Evolutionary conservation across 2,113 vertebrate genomes (phyloP).

Genomic region (Cacatua alba): DNA sequence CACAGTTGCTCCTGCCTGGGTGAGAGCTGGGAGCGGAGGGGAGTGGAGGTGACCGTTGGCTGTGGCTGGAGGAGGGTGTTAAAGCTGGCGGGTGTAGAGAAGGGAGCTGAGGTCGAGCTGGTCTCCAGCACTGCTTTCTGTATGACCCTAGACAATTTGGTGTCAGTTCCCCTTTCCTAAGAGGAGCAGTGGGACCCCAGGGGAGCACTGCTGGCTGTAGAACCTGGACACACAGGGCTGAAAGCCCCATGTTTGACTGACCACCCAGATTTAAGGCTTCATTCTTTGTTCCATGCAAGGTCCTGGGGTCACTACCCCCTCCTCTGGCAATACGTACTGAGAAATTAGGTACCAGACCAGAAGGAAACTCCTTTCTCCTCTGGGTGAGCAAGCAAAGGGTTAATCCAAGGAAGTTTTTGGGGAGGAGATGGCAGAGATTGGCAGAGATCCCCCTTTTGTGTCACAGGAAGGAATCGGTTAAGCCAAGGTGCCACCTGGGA

Average conservation of each 20-base stretch:
- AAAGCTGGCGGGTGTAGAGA: not conserved
- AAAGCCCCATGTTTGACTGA: not conserved
- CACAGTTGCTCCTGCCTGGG: not conserved
- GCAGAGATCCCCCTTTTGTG: not conserved
- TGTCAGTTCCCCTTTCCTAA: not conserved
- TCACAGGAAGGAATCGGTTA: constrained; percentile 21
- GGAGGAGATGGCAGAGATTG: constrained; percentile 1
- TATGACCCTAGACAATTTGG: rapidly evolving
- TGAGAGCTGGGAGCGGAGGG: not conserved
- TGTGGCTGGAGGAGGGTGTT: not conserved
- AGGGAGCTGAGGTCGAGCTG: not conserved
- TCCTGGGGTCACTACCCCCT: not conserved
- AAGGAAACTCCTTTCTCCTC: not conserved
- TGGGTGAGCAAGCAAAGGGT: not conserved
- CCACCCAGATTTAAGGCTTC: not conserved
- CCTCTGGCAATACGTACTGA: not conserved
- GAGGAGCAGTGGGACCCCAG: not conserved
- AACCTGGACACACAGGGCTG: not conserved
- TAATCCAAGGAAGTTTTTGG: not conserved
- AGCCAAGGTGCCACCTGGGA: constrained; percentile 57
- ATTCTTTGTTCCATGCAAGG: not conserved
- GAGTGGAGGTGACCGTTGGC: not conserved
- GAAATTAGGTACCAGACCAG: not conserved
- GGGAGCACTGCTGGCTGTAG: not conserved
- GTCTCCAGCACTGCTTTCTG: rapidly evolving